Evolutionary conservation across 2,113 vertebrate species (phyloP), one percentile per base, ranked within the genome.

Genomic region (Pao palembangensis): DNA sequence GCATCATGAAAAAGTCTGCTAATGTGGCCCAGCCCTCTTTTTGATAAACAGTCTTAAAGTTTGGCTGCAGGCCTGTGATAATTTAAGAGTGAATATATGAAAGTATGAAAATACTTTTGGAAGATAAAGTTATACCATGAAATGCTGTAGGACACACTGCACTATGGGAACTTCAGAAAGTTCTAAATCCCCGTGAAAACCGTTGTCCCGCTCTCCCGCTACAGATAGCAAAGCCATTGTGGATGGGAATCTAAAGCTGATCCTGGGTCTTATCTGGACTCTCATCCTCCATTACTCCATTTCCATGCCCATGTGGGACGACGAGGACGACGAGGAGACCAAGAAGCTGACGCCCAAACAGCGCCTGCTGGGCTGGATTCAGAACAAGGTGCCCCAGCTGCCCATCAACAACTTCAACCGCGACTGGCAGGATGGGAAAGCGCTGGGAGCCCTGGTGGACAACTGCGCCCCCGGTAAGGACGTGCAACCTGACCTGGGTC

Each of bases 271-370:
- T 43, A 93, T 98, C 81, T 98, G 95, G 95, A 98, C 95, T 0
- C 92, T 98, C 64, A 98, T 98, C 84, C 92, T 98, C 11, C 96
- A 98, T 85, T 98, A 98, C 60, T 98, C 96, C 79, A 98, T 98
- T 85, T 98, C 96, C 31, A 98, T 98, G 95, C 95, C 96, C 47
- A 94, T 97, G 93, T 98, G 96, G 96, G 96, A 98, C 0, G 96
- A 98, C 0, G 96, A 98, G 76, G 96, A 98, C 0, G 96, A 98
- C 0, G 96, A 97, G 20, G 96, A 96, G 1, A 85, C 87, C 5
- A 93, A 93, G 64, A 95, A 94, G 64, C 91, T 95, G 85, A 96
- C 96, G 0, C 96, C 96, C 23, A 98, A 98, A 79, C 96, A 98
- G 81, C 92, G 96, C 4, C 88, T 98, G 44, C 82, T 98, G 23